Evolutionary conservation across 2,888 invertebrate species (phyloP), one percentile per base, ranked within the genome.

Genomic region (Hoplodrina ambigua): DNA sequence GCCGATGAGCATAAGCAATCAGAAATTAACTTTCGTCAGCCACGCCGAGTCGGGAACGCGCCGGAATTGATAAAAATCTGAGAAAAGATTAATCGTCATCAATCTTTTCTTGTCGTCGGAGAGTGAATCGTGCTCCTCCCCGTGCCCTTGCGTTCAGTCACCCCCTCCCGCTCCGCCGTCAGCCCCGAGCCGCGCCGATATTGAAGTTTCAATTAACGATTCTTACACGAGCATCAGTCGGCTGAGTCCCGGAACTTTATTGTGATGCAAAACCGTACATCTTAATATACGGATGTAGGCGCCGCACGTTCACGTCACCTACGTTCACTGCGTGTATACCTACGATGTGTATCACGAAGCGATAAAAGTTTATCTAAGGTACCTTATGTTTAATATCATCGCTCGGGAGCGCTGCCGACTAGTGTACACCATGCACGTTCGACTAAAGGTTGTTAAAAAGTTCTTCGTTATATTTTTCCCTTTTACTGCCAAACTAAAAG

Each of bases 21-120:
- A 66, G 8, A 58, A 69, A 68, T 65, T 57, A 63, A 74, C 79
- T 30, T 37, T 53, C 50, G 56, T 53, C 74, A 59, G 69, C 65
- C 59, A 50, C 65, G 70, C 53, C 19, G 50, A 58, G 56, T 33
- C 57, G 63, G 67, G 66, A 70, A 75, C 64, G 69, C 69, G 72
- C 65, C 53, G 59, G 79, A 76, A 84, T 84, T 84, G 75, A 84
- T 84, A 82, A 80, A 84, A 84, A 82, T 76, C 83, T 79, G 70
- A n/a, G 69, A 56, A 76, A 80, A 82, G 84, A 84, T 82, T 84
- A 82, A 84, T 81, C 75, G 84, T 81, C 74, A 82, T 82, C 84
- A 84, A 84, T 84, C 84, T 82, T 84, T 77, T 72, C 79, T 75
- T 74, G 80, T 72, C 66, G 53, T 67, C 67, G 58, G 62, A 59